phyloP scores from a whole-genome alignment of 1,140 invertebrate genomes.

The Gonatopus flavifemur region DNA sequence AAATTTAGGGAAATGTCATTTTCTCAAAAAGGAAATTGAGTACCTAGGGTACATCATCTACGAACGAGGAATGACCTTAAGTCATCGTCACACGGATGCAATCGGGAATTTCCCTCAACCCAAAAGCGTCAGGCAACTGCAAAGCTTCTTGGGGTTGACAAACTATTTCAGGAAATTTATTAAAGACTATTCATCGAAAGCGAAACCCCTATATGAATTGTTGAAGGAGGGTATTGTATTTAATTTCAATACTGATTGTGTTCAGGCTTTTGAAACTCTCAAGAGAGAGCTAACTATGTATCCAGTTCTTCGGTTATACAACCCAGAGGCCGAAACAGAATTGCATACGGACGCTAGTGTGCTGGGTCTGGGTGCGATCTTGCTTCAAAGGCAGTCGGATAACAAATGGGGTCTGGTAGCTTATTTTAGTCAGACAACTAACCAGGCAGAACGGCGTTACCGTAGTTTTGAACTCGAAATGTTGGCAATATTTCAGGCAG shows the following conservation, averaged over 20 bases:
- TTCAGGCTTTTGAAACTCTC: conserved; percentile 21
- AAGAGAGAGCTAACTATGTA: conserved; percentile 17
- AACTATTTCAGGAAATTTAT: conserved; percentile 46
- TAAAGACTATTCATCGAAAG: conserved; percentile 29
- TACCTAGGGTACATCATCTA: conserved; percentile 29
- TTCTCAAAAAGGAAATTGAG: conserved; percentile 28
- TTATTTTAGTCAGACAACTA: conserved; percentile 35
- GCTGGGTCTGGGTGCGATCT: conserved; percentile 34
- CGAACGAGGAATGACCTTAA: conserved; percentile 20
- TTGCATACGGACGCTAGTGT: conserved; percentile 43
- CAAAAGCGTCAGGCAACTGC: conserved; percentile 34
- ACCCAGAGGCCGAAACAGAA: conserved; percentile 37
- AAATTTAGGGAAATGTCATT: conserved; percentile 33
- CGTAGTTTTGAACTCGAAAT: conserved; percentile 45
- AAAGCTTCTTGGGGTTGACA: conserved; percentile 47
- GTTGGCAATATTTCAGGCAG: conserved; percentile 14
- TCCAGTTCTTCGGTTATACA: conserved; percentile 41
- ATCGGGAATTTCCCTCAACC: conserved; percentile 26
- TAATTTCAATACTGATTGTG: conserved; percentile 17
- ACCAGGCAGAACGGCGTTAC: conserved; percentile 37
- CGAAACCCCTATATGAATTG: conserved; percentile 31
- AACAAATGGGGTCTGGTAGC: conserved; percentile 3
- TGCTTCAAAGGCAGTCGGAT: conserved; percentile 37
- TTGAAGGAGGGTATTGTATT: conserved; percentile 29
- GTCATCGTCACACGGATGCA: conserved; percentile 21